Base-by-base conservation (phyloP, 2,113 vertebrate species). In the Trichomycterus rosablanca region DNA sequence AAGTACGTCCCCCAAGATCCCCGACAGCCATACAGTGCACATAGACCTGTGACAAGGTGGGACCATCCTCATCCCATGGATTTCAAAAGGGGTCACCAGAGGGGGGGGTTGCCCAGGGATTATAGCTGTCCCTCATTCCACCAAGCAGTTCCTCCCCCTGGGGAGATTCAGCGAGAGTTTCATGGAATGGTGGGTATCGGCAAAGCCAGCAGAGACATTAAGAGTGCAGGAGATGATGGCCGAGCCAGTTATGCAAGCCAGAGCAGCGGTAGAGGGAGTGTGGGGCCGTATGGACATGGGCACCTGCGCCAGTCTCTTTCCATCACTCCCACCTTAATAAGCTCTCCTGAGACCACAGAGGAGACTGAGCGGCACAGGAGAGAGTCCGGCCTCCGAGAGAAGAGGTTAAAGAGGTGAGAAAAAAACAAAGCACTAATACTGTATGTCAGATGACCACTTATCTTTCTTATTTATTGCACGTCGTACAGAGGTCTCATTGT, bases 311-410 rank as follows among this genome's bases (percentile, higher is more conserved):
- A 85, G 70, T 87, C 86, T 23, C 71, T 87, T 42, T 88, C 87
- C 23, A 74, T 87, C 70, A 88, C 87, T 5, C 87, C 87, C 49
- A 87, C 85, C 1, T 78, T 89, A 54, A 75, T 86, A 60, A 86
- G 85, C 76, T 88, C 86, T n/a, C 87, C 85, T 2, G 85, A 89
- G 67, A 87, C 84, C 67, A 85, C 84, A 0, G 84, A 88, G 70
- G 84, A 89, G 30, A 68, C 72, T 5, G 79, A 84, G 75, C 73
- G 79, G 9, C 76, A 76, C 71, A 68, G 75, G 59, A 55, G 76
- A 8, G 79, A 81, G 23, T 59, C 23, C 68, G 81, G 86, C 50
- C 74, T 62, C 32, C 76, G 57, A 50, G 66, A 74, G 61, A 72
- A 74, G 54, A 83, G 74, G 73, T 63, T 58, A 1, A 85, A 86